Percentiles rank a stretch among this genome's conserved stretches.
Conservation (phyloP, 2,797 vertebrate genomes). For the Anomalospiza imberbis region DNA sequence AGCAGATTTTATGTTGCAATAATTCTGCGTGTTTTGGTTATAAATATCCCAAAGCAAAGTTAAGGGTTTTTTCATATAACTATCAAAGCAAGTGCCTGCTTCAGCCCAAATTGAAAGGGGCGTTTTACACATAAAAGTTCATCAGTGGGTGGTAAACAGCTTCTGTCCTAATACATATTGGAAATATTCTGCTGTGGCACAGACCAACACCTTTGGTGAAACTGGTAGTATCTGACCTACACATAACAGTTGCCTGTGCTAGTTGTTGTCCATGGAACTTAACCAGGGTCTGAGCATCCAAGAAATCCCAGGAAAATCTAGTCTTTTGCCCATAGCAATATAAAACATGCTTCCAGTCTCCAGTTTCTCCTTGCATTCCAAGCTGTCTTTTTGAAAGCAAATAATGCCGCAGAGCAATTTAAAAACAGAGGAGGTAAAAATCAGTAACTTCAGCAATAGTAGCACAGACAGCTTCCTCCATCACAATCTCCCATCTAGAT, state of each 20-base stretch:
- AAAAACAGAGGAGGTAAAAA: constrained; percentile 17
- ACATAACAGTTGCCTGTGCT: neutral
- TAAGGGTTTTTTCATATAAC: constrained; percentile 60
- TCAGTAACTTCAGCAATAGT: constrained; percentile 5
- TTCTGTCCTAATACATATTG: constrained; percentile 39
- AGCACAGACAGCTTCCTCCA: neutral
- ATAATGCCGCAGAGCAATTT: neutral
- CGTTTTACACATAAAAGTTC: constrained; percentile 32
- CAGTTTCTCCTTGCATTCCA: neutral
- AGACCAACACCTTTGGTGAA: neutral
- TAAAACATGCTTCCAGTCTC: neutral
- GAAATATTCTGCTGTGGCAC: neutral
- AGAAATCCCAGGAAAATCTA: neutral
- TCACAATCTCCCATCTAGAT: neutral
- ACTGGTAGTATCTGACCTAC: neutral
- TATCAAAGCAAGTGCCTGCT: constrained; percentile 65
- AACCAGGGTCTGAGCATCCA: neutral
- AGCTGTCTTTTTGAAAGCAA: neutral
- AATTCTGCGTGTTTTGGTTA: constrained; percentile 63
- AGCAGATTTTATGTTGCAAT: constrained; percentile 61
- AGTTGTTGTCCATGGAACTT: neutral
- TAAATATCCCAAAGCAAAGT: constrained; percentile 67
- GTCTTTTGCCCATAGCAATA: neutral
- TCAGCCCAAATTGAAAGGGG: constrained; percentile 39
- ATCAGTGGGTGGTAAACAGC: constrained; percentile 17